Base-by-base conservation (phyloP, 2,113 vertebrate genomes). In the Pseudolaguvia tuberculata region DNA sequence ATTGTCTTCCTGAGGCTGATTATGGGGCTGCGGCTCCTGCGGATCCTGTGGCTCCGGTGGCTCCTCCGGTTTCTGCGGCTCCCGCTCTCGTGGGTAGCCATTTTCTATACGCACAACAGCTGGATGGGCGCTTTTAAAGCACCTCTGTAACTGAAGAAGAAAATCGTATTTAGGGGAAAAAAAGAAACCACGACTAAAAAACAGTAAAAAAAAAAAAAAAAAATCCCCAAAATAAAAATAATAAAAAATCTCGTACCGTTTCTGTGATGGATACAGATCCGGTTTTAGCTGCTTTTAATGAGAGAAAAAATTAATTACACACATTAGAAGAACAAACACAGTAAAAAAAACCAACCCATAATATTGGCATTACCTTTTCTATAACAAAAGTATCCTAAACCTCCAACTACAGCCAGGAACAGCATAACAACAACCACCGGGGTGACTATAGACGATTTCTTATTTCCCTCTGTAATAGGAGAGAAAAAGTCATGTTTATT, bases 1-100 rank as follows among this genome's bases (percentile, higher is more conserved):
- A 0, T 39, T 0, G 70, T 67, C 55, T 27, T 83, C 82, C 12
- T 78, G 5, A 8, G 70, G 79, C 9, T 51, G 39, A 0, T 80
- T 80, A 17, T 0, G 1, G 17, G 5, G 31, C 17, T 78, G 5
- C 5, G 70, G 79, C 9, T 51, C n/a, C n/a, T n/a, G n/a, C n/a
- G n/a, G 39, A 0, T 80, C 79, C 17, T 0, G 1, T 15, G 11
- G 31, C 17, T 42, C n/a, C n/a, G n/a, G n/a, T n/a, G n/a, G n/a
- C n/a, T n/a, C n/a, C n/a, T n/a, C n/a, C n/a, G n/a, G 4, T 1
- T 42, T 80, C 15, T 0, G 1, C 14, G 10, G 31, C 17, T 42
- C 5, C 39, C 10, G 21, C 12, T 29, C 4, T 7, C 8, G 51
- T 10, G 31, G 15, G 51, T 23, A n/a, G n/a, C n/a, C 75, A 20